Percentiles rank a stretch among this genome's conserved stretches.
Evolutionary conservation across 2,113 vertebrate species (phyloP).

Genomic region (Hippocampus abdominalis): DNA sequence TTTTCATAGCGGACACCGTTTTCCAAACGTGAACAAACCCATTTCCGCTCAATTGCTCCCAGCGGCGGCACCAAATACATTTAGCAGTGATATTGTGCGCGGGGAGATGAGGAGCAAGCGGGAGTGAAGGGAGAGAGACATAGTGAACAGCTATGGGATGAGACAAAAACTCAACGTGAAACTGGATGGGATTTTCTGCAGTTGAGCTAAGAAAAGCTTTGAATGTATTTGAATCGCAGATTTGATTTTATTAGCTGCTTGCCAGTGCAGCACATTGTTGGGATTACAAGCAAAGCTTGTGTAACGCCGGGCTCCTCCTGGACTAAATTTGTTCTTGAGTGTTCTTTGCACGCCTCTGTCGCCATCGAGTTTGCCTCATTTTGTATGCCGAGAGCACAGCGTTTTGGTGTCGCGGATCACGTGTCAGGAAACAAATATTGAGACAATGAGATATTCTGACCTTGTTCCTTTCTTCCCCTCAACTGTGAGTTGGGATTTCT

Average conservation of each 20-base stretch:
- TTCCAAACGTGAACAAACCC: conserved; percentile 73
- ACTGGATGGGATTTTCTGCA: conserved; percentile 61
- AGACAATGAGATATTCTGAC: conserved; percentile 70
- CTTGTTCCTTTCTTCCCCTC: conserved; percentile 37
- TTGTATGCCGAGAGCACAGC: conserved; percentile 54
- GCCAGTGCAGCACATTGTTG: conserved; percentile 64
- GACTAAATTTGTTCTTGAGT: conserved; percentile 56
- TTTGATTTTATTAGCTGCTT: conserved; percentile 70
- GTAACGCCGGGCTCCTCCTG: conserved; percentile 64
- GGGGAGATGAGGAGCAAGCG: conserved; percentile 45
- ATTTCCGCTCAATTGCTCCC: conserved; percentile 76
- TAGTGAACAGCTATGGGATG: conserved; percentile 42
- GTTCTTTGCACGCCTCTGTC: conserved; percentile 50
- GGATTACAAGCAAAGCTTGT: conserved; percentile 70
- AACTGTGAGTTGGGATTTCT: conserved; percentile 61
- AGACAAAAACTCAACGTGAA: conserved; percentile 47
- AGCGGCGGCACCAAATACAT: conserved; percentile 76
- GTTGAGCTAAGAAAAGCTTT: conserved; percentile 65
- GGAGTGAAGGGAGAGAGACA: conserved; percentile 51
- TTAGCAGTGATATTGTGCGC: conserved; percentile 71
- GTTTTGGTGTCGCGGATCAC: conserved; percentile 62
- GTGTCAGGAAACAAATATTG: conserved; percentile 70
- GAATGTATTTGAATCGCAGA: conserved; percentile 72
- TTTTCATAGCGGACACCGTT: conserved; percentile 71
- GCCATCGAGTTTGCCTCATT: conserved; percentile 39